Evolutionary conservation across 2,113 vertebrate genomes (phyloP).

Genomic region (Aviceda subcristata): DNA sequence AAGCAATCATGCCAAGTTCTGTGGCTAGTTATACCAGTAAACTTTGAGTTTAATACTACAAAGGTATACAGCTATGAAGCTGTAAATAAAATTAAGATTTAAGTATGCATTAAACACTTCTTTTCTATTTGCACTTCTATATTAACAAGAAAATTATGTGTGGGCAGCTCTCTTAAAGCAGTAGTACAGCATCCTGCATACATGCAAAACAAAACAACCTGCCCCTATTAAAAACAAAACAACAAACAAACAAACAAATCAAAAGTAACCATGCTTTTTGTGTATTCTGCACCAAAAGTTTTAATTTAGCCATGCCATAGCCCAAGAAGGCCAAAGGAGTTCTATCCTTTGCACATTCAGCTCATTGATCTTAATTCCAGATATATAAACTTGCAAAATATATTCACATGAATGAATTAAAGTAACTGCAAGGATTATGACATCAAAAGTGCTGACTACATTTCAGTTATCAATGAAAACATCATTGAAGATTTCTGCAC

Average conservation of each 20-base stretch:
- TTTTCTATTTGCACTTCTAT: not conserved
- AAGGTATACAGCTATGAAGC: not conserved
- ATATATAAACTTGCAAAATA: not conserved
- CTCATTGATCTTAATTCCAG: not conserved
- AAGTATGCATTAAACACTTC: not conserved
- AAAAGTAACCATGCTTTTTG: not conserved
- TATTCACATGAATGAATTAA: not conserved
- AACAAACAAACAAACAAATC: not conserved
- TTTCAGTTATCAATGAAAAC: not conserved
- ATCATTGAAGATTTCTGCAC: not conserved
- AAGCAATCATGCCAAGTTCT: not conserved
- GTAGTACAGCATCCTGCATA: not conserved
- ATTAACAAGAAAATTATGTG: not conserved
- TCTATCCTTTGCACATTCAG: not conserved
- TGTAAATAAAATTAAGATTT: not conserved
- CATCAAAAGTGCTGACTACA: not conserved
- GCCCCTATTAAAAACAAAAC: not conserved
- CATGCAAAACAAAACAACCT: not conserved
- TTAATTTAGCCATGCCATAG: not conserved
- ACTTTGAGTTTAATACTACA: not conserved
- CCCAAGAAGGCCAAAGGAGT: not conserved
- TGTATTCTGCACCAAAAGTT: not conserved
- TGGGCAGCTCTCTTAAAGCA: not conserved
- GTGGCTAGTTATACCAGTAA: not conserved
- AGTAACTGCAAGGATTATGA: not conserved